Evolutionary conservation across 64 coral and sea anemone genomes (phyloP).

Genomic region (Porites lutea): DNA sequence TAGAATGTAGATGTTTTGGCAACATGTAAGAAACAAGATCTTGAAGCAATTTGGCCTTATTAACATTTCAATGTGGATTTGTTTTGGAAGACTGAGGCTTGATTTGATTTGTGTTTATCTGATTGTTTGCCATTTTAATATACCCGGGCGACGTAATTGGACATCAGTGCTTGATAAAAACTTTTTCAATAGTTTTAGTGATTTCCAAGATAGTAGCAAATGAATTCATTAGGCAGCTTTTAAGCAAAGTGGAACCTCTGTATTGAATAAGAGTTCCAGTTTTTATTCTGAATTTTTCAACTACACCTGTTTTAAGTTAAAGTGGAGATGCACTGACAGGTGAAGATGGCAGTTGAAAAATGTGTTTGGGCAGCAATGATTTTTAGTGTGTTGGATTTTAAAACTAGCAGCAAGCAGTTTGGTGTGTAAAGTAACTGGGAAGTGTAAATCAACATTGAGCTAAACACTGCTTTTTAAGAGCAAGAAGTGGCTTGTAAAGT

Average conservation of each 20-base stretch:
- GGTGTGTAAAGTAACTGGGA: not conserved
- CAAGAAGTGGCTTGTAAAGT: not conserved
- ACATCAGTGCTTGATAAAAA: not conserved
- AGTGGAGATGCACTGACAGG: not conserved
- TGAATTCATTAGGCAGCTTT: not conserved
- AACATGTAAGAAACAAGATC: not conserved
- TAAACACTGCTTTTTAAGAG: not conserved
- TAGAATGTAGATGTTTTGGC: not conserved
- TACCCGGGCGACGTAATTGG: conserved; percentile 1
- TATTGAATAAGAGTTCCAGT: not conserved
- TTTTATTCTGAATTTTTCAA: not conserved
- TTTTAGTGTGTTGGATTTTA: not conserved
- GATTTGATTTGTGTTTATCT: not conserved
- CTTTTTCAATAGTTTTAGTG: conserved; percentile 2
- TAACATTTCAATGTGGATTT: not conserved
- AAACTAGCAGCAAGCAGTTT: conserved; percentile 1
- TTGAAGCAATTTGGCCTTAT: not conserved
- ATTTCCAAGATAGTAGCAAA: not conserved
- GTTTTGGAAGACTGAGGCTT: conserved; percentile 6
- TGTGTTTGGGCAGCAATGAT: not conserved
- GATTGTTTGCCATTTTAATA: not conserved
- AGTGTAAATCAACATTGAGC: not conserved
- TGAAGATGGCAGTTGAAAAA: not conserved
- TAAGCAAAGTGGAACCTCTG: not conserved
- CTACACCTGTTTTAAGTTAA: conserved; percentile 3